These are phyloP conservation scores for Liasis olivaceus DNA, from an alignment of 2,797 vertebrate species.

Conservation along the genomic window DNA sequence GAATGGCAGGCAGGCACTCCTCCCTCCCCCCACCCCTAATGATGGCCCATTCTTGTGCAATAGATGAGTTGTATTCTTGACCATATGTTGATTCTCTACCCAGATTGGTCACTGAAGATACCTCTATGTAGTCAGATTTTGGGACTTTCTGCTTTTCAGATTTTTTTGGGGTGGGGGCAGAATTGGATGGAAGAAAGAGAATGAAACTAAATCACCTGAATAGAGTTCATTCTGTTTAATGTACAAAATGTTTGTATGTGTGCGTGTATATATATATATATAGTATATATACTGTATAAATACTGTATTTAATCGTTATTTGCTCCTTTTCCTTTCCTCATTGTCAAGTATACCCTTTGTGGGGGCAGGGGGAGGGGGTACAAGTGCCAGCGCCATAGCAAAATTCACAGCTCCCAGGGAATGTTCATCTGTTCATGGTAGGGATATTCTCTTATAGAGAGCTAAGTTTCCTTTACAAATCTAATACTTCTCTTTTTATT, in stretches of 20 bases:
- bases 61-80: not conserved
- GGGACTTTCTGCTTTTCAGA: accelerated
- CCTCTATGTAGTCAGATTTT: not conserved
- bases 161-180: not conserved
- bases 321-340: not conserved
- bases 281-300: conserved; percentile 73
- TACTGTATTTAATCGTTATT: conserved; percentile 61
- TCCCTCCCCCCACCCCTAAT: not conserved
- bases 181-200: not conserved
- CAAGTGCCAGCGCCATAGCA: not conserved
- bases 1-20: no score
- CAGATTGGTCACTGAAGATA: not conserved
- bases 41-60: not conserved
- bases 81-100: no score
- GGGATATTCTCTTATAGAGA: not conserved
- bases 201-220: conserved; percentile 56
- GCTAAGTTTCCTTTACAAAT: not conserved
- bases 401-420: not conserved
- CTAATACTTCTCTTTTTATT: not conserved
- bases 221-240: conserved; percentile 86
- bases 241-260: conserved; percentile 83
- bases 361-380: not conserved
- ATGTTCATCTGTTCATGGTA: no score
- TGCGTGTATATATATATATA: conserved; percentile 53
- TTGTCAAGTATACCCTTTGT: not conserved